A percentile compares a stretch with the other conserved stretches of the same genome.
Evolutionary conservation across 2,888 invertebrate genomes (phyloP).

Genomic region (Lysandra coridon): DNA sequence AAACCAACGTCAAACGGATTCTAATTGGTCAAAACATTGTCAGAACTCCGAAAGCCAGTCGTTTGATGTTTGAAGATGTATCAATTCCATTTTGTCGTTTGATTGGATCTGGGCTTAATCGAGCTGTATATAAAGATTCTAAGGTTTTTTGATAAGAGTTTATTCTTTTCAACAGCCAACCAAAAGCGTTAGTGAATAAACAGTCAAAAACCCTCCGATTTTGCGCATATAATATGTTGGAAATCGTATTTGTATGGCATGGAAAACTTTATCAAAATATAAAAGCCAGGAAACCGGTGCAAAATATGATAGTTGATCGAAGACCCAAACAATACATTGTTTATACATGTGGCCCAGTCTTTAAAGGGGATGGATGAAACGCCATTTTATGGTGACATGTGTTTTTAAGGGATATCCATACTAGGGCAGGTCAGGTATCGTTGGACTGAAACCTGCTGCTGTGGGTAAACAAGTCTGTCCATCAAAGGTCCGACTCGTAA

Average conservation of each 20-base stretch:
- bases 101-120: background rate
- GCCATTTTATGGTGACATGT: background rate
- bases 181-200: too few species aligned
- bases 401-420: background rate
- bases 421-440: background rate
- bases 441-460: background rate
- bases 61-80: background rate
- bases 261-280: too few species aligned
- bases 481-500: slow-evolving; percentile 54
- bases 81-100: background rate
- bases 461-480: slow-evolving; percentile 37
- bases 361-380: background rate
- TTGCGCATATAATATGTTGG: too few species aligned
- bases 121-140: background rate
- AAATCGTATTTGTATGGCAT: too few species aligned
- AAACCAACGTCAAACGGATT: background rate
- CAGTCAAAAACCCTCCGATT: too few species aligned
- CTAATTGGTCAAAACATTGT: background rate
- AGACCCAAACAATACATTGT: background rate
- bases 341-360: background rate
- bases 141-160: too few species aligned
- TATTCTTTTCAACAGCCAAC: too few species aligned
- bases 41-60: background rate
- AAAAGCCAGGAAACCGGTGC: background rate
- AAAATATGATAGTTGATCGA: slow-evolving; percentile 1